A percentile compares a stretch with the other conserved stretches of the same genome.
phyloP scores from a whole-genome alignment of 2,888 invertebrate genomes.

The Cenopis cana region DNA sequence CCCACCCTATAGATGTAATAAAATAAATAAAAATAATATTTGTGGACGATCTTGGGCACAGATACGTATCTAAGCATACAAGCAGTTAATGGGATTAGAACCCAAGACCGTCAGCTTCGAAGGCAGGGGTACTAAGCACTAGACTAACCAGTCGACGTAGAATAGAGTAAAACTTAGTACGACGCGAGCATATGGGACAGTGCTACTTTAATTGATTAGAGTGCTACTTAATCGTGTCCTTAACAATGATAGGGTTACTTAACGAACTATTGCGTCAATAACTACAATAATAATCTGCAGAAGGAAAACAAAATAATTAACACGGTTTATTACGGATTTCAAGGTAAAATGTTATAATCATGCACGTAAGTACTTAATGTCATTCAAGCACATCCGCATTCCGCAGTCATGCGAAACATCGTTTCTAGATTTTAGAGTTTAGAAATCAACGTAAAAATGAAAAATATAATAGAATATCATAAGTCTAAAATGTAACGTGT shows the following conservation, averaged over 20 bases:
- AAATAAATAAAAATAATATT: no score
- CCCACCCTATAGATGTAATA: no score
- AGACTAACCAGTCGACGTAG: no score
- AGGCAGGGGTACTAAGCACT: no score
- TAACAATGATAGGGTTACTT: constrained; percentile 18
- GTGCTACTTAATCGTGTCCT: constrained; percentile 1
- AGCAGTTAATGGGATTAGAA: no score
- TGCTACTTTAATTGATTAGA: background rate
- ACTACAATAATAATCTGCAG: constrained; percentile 38
- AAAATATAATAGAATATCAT: background rate
- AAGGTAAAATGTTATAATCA: constrained; percentile 37
- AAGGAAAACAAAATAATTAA: constrained; percentile 42
- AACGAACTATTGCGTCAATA: constrained; percentile 40
- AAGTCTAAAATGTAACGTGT: no score
- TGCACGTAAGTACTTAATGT: constrained; percentile 31
- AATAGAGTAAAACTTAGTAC: no score
- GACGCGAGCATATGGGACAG: background rate
- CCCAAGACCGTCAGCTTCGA: no score
- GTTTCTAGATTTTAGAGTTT: constrained; percentile 11
- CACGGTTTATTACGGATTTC: constrained; percentile 32
- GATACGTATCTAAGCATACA: no score
- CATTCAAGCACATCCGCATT: constrained; percentile 38
- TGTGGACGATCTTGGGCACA: no score
- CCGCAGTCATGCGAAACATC: constrained; percentile 14
- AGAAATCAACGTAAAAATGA: background rate